Percentiles rank a stretch among this genome's conserved stretches.
These are phyloP conservation scores for Hipposideros armiger DNA, from an alignment of 2,113 vertebrate genomes.

Conservation along the genomic window DNA sequence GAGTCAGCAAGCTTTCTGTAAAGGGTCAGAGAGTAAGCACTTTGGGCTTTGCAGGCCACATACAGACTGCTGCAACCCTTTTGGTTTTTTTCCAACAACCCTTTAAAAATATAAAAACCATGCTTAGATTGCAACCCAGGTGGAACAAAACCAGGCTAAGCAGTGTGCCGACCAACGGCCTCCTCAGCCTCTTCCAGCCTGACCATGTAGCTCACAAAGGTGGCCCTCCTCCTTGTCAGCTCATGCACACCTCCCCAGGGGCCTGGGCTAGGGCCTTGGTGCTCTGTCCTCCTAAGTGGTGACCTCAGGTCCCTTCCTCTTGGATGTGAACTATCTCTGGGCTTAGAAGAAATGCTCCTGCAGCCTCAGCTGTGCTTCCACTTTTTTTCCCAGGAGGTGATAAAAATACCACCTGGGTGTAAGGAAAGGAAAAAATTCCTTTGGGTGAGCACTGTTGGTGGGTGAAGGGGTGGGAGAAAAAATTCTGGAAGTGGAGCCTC, in stretches of 20 bases:
- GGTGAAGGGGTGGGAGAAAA: background rate
- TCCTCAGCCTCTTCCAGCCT: background rate
- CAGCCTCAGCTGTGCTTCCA: background rate
- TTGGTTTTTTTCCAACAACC: background rate
- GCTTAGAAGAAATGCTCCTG: background rate
- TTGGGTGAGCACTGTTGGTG: no score
- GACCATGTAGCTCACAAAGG: background rate
- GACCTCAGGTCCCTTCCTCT: background rate
- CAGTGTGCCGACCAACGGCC: background rate
- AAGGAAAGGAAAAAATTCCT: background rate
- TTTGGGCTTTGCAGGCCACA: background rate
- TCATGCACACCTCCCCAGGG: background rate
- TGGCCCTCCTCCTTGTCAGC: background rate
- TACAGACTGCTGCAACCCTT: background rate
- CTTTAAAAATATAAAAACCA: background rate
- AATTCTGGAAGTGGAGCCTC: background rate
- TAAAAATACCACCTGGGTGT: conserved; percentile 6
- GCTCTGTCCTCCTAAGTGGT: background rate
- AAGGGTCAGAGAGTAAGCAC: background rate
- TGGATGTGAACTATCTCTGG: background rate
- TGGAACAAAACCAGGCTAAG: background rate
- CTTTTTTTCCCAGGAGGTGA: background rate
- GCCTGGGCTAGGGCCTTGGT: background rate
- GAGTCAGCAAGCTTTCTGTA: background rate
- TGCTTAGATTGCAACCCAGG: background rate